Conservation (phyloP, 2,797 vertebrate genomes). For the Cyclura pinguis region DNA sequence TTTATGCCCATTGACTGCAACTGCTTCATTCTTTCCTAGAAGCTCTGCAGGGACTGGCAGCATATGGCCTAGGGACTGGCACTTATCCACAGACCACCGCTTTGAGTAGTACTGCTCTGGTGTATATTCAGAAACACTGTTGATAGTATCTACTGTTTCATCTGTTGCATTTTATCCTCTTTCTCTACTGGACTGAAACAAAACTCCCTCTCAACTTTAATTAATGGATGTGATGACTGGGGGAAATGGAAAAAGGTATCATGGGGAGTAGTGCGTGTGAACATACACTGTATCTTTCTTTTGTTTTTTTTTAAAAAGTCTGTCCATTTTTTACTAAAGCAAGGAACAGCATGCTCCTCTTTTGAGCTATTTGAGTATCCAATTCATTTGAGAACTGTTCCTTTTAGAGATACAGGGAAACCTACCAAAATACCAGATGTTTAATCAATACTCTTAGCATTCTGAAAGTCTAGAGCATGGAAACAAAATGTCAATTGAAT, state of each 20-base stretch:
- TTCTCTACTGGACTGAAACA: conserved; percentile 31
- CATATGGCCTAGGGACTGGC: too few relatives aligned
- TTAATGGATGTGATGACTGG: conserved; percentile 17
- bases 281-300: conserved; percentile 23
- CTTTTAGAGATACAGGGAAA: conserved; percentile 76
- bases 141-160: conserved; percentile 8
- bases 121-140: background rate
- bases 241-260: conserved; percentile 44
- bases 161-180: conserved; percentile 35
- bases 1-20: too few relatives aligned
- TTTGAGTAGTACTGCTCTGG: background rate
- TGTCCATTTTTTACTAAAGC: conserved; percentile 65
- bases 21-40: too few relatives aligned
- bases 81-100: too few relatives aligned
- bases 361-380: conserved; percentile 70
- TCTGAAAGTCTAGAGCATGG: conserved; percentile 72
- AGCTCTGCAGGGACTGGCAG: too few relatives aligned
- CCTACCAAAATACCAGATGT: conserved; percentile 77
- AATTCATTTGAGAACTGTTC: conserved; percentile 70
- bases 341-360: conserved; percentile 61
- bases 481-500: conserved; percentile 70
- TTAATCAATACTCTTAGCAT: conserved; percentile 77
- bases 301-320: conserved; percentile 15
- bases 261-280: conserved; percentile 14
- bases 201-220: conserved; percentile 10